phyloP scores from a whole-genome alignment of 2,113 vertebrate genomes.

The Siniperca knerii region DNA sequence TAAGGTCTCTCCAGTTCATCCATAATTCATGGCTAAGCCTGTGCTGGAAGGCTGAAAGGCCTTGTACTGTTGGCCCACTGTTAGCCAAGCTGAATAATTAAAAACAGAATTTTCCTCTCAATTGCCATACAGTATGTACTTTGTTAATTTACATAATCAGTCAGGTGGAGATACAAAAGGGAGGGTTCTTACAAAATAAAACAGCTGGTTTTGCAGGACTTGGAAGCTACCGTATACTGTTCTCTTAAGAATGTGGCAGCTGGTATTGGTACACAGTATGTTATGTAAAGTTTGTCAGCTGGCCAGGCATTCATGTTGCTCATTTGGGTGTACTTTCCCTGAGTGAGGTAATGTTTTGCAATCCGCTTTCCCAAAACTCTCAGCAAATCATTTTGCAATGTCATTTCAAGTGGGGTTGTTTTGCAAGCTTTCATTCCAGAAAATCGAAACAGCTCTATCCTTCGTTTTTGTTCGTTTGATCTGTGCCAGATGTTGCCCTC shows the following conservation, averaged over 20 bases:
- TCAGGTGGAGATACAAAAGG: slow-evolving; percentile 22
- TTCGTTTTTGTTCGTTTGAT: slow-evolving; percentile 32
- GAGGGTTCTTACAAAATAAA: slow-evolving; percentile 2
- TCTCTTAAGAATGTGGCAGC: slow-evolving; percentile 28
- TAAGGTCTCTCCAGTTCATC: slow-evolving; percentile 17
- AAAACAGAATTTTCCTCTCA: slow-evolving; percentile 44
- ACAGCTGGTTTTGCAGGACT: slow-evolving; percentile 1
- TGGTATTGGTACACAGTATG: slow-evolving; percentile 23
- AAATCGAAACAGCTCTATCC: slow-evolving; percentile 31
- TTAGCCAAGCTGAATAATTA: slow-evolving; percentile 64
- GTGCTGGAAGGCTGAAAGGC: slow-evolving; percentile 9
- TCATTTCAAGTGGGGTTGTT: slow-evolving; percentile 51
- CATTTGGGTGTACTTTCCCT: slow-evolving; percentile 57
- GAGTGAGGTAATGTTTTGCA: slow-evolving; percentile 62
- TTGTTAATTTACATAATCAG: slow-evolving; percentile 33
- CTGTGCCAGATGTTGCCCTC: slow-evolving; percentile 53
- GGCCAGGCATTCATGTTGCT: slow-evolving; percentile 36
- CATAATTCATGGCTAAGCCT: slow-evolving; percentile 48
- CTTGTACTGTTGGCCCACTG: slow-evolving; percentile 27
- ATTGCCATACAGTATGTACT: slow-evolving; percentile 19
- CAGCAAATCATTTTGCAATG: slow-evolving; percentile 47
- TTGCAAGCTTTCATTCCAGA: slow-evolving; percentile 32
- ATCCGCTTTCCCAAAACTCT: slow-evolving; percentile 20
- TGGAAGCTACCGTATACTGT: neutral
- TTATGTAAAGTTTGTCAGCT: slow-evolving; percentile 41